Conservation (phyloP, 2,888 invertebrate species). For the Folsomia manolachei region DNA sequence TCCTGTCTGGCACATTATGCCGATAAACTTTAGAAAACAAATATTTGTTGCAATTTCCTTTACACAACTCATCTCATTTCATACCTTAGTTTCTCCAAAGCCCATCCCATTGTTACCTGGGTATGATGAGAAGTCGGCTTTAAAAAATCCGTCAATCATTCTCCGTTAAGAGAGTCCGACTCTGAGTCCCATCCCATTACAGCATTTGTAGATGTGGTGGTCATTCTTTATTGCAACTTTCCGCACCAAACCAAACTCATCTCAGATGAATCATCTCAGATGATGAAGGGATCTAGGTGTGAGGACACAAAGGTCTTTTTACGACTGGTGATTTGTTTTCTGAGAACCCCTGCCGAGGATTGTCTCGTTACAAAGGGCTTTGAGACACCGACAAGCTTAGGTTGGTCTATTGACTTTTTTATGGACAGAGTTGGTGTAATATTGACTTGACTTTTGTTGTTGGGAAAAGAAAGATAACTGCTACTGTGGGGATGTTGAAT, state of each 20-base stretch:
- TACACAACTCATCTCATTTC: not conserved
- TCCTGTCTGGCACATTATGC: too few species aligned
- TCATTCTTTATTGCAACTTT: not conserved
- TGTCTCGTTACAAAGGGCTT: slow-evolving; percentile 20
- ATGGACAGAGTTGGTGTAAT: not conserved
- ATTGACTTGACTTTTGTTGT: not conserved
- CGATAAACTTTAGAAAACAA: not conserved
- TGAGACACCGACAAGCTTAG: slow-evolving; percentile 8
- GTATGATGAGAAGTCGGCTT: not conserved
- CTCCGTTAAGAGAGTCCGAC: too few species aligned
- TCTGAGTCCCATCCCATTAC: not conserved
- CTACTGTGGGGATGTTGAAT: not conserved
- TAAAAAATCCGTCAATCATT: not conserved
- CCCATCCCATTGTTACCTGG: too few species aligned
- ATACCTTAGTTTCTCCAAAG: not conserved
- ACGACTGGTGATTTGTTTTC: slow-evolving; percentile 16
- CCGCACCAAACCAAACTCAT: not conserved
- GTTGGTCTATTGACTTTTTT: not conserved
- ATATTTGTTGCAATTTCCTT: not conserved
- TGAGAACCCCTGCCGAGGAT: slow-evolving; percentile 9
- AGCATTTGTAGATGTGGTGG: not conserved
- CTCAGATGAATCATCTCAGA: not conserved
- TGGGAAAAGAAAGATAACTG: not conserved
- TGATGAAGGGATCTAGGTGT: slow-evolving; percentile 13
- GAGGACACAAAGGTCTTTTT: slow-evolving; percentile 19